Conservation (phyloP, 2,888 invertebrate genomes). For the Melolontha melolontha region DNA sequence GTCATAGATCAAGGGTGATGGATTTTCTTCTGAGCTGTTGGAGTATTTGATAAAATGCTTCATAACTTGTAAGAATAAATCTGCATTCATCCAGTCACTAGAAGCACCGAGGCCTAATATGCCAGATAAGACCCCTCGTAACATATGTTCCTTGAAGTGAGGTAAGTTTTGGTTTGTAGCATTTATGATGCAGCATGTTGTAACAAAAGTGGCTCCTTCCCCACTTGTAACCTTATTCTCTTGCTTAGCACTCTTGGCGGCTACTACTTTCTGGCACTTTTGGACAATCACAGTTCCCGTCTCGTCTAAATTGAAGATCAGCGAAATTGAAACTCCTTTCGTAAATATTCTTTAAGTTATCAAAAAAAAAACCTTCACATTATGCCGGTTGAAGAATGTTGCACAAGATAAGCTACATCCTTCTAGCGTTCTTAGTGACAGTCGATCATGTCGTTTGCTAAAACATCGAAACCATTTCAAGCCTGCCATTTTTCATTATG, state of each 20-base stretch:
- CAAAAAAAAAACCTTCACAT: slow-evolving; percentile 47
- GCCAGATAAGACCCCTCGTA: background rate
- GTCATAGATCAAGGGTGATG: too few relatives aligned
- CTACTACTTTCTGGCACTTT: slow-evolving; percentile 49
- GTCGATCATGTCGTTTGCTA: slow-evolving; percentile 43
- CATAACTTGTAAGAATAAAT: too few relatives aligned
- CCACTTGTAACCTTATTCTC: slow-evolving; percentile 57
- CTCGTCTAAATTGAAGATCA: slow-evolving; percentile 52
- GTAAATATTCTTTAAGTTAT: slow-evolving; percentile 18
- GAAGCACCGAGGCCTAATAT: too few relatives aligned
- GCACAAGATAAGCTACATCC: slow-evolving; percentile 48
- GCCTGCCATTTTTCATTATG: too few relatives aligned
- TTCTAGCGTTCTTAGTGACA: slow-evolving; percentile 50
- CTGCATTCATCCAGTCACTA: too few relatives aligned
- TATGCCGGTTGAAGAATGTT: slow-evolving; percentile 48
- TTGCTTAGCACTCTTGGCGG: slow-evolving; percentile 50
- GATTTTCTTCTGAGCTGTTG: too few relatives aligned
- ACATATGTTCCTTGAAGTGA: slow-evolving; percentile 19
- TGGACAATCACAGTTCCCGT: slow-evolving; percentile 50
- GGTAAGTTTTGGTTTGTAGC: slow-evolving; percentile 55
- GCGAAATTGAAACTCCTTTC: slow-evolving; percentile 39
- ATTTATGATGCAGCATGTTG: slow-evolving; percentile 55
- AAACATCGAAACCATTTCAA: too few relatives aligned
- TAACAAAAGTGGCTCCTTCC: slow-evolving; percentile 58
- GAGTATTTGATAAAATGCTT: too few relatives aligned